Percentiles rank a stretch among this genome's conserved stretches.
phyloP scores from a whole-genome alignment of 2,113 vertebrate genomes.

The Okapia johnstoni region DNA sequence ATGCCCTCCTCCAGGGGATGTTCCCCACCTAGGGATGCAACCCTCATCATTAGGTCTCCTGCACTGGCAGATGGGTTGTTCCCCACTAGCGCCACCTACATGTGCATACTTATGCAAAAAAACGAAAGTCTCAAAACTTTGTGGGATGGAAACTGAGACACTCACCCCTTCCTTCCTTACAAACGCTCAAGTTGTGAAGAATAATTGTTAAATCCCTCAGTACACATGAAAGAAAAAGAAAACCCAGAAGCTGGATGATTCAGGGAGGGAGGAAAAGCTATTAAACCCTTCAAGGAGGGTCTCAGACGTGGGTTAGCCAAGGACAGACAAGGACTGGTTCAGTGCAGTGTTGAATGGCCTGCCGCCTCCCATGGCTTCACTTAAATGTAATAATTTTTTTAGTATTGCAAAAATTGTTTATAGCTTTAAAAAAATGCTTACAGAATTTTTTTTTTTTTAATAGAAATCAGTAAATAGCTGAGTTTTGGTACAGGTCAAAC shows the following conservation, averaged over 20 bases:
- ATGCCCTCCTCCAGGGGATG: neutral
- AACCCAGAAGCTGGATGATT: neutral
- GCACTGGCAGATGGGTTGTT: neutral
- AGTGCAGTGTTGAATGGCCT: fast-evolving
- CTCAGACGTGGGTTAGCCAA: neutral
- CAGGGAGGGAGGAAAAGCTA: neutral
- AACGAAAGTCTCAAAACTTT: neutral
- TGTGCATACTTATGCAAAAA: neutral
- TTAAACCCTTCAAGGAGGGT: neutral
- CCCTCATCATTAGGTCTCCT: neutral
- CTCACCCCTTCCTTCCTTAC: fast-evolving
- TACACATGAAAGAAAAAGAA: neutral
- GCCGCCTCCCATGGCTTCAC: neutral
- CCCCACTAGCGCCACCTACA: neutral
- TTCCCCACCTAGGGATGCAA: neutral
- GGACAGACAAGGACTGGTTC: neutral
- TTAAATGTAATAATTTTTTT: neutral
- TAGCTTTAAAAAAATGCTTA: neutral
- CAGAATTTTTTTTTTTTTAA: neutral
- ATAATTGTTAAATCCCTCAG: neutral
- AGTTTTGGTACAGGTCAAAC: neutral
- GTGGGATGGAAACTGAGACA: neutral
- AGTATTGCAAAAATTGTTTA: neutral
- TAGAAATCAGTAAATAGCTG: neutral
- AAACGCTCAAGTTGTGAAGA: neutral